Conservation (phyloP, 2,888 invertebrate species). For the Parnassius orleans region DNA sequence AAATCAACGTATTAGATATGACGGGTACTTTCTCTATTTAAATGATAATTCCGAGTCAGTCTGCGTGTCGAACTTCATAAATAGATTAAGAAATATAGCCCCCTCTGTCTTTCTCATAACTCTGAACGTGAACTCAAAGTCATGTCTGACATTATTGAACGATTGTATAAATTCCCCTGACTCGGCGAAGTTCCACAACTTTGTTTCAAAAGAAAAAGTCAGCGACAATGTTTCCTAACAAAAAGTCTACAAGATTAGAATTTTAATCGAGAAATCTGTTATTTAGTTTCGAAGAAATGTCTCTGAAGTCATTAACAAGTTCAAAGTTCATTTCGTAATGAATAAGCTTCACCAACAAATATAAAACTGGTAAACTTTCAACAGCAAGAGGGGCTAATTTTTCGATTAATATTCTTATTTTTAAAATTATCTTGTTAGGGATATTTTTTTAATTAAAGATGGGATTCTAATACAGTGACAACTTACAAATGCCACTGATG, state of each 20-base stretch:
- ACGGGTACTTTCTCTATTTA: not conserved
- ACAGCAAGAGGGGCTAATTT: not conserved
- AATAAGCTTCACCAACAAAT: conserved; percentile 7
- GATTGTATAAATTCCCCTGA: conserved; percentile 17
- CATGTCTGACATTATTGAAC: conserved; percentile 23
- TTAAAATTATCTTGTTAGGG: not conserved
- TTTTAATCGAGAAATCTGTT: conserved; percentile 22
- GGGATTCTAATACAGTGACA: not conserved
- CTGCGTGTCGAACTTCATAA: conserved; percentile 4
- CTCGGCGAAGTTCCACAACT: conserved; percentile 13
- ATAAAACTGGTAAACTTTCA: not conserved
- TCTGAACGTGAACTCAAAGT: conserved; percentile 4
- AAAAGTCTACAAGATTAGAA: conserved; percentile 25
- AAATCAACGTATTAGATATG: not conserved
- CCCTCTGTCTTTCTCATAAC: conserved; percentile 8
- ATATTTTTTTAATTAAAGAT: too few relatives aligned
- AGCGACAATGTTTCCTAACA: conserved; percentile 8
- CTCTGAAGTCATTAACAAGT: conserved; percentile 16
- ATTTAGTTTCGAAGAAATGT: conserved; percentile 11
- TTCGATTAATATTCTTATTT: conserved; percentile 4
- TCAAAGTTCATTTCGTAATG: conserved; percentile 10
- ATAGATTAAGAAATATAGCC: conserved; percentile 5
- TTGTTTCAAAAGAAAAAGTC: conserved; percentile 11
- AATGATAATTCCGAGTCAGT: not conserved
- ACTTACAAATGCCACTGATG: not conserved